Conservation (phyloP, 2,888 invertebrate species). For the Microchrysa polita region DNA sequence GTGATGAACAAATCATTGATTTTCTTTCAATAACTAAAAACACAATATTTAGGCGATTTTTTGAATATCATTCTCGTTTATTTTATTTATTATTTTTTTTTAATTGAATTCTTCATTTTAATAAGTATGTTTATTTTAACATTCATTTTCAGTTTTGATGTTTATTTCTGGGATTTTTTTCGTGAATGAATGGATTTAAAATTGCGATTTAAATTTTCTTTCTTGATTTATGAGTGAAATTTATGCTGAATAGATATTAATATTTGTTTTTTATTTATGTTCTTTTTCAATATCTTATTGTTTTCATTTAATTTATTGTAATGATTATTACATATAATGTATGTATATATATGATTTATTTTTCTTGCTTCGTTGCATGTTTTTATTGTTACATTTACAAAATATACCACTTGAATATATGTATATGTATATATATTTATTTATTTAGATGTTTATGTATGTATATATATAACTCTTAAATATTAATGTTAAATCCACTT, state of each 20-base stretch:
- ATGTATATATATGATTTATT: conserved; percentile 9
- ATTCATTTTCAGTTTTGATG: conserved; percentile 20
- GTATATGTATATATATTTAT: conserved; percentile 34
- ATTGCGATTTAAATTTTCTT: conserved; percentile 6
- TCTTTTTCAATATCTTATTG: conserved; percentile 30
- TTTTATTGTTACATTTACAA: conserved; percentile 45
- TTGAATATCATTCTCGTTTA: background rate
- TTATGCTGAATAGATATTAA: background rate
- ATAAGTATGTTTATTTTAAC: conserved; percentile 27
- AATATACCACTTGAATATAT: conserved; percentile 41
- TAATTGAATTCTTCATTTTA: conserved; percentile 18
- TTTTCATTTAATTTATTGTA: conserved; percentile 21
- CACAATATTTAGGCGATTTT: conserved; percentile 32
- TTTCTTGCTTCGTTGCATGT: conserved; percentile 42
- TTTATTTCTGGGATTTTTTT: conserved; percentile 9
- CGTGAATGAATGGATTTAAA: conserved; percentile 30
- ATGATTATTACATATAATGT: too few relatives aligned
- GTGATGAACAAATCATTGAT: background rate
- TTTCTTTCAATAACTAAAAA: background rate
- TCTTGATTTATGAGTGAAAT: conserved; percentile 14
- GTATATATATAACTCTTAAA: conserved; percentile 43
- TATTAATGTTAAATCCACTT: conserved; percentile 44
- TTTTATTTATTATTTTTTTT: conserved; percentile 39
- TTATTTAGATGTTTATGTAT: conserved; percentile 21
- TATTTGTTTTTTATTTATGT: background rate